These are phyloP conservation scores for Spodoptera exigua DNA, from an alignment of 2,888 invertebrate species.

Conservation along the genomic window DNA sequence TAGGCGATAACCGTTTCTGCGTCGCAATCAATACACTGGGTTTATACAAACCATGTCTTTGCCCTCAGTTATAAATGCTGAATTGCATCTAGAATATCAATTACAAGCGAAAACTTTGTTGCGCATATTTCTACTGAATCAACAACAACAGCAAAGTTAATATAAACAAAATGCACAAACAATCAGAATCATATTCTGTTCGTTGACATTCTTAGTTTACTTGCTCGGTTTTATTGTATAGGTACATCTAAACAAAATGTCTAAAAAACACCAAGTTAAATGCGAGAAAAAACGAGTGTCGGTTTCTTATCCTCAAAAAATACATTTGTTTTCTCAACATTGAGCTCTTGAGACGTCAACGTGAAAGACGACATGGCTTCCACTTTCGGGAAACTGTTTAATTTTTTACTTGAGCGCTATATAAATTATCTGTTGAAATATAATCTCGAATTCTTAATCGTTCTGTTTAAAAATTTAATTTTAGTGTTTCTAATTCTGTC, in stretches of 20 bases:
- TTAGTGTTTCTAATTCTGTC: conserved; percentile 68
- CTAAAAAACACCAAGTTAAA: conserved; percentile 1
- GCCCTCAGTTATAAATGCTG: conserved; percentile 31
- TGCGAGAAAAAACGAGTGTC: not conserved
- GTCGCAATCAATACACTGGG: conserved; percentile 63
- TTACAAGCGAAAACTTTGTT: conserved; percentile 49
- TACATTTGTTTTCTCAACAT: conserved; percentile 39
- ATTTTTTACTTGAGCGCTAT: conserved; percentile 63
- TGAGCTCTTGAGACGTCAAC: conserved; percentile 29
- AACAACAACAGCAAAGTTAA: conserved; percentile 29
- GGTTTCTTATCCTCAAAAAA: conserved; percentile 34
- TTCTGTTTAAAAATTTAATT: conserved; percentile 66
- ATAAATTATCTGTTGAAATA: conserved; percentile 74
- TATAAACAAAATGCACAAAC: conserved; percentile 9
- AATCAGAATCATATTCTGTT: conserved; percentile 1
- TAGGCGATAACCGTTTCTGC: conserved; percentile 71
- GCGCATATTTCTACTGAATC: conserved; percentile 28
- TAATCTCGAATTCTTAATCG: conserved; percentile 69
- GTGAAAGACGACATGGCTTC: conserved; percentile 51
- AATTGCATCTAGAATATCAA: conserved; percentile 31
- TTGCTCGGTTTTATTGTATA: conserved; percentile 8
- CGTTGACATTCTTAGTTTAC: conserved; percentile 16
- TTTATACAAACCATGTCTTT: conserved; percentile 58
- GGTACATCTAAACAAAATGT: conserved; percentile 15
- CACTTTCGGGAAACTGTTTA: conserved; percentile 60